Evolutionary conservation across 2,797 vertebrate genomes (phyloP), one percentile per base, ranked within the genome.

Genomic region (Pipistrellus pipistrellus): DNA sequence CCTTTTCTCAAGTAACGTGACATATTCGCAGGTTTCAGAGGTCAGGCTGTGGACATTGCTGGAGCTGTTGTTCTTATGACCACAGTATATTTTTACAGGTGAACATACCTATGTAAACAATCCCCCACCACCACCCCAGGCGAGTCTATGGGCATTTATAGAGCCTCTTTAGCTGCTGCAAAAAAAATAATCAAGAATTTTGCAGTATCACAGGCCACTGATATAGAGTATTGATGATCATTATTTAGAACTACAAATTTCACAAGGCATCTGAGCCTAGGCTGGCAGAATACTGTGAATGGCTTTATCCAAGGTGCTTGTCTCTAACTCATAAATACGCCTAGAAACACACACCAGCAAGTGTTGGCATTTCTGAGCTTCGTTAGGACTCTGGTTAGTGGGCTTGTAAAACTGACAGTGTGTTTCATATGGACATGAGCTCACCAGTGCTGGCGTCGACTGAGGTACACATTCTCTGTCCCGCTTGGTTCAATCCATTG

Each of bases 131-230:
- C n/a, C n/a, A n/a, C 13, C 30, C 48, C 9, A 18, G 21, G 7
- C 62, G 78, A 8, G 20, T 51, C 21, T 57, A 18, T 44, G 88
- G 53, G 13, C 53, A 57, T 62, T 62, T 84, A 25, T 30, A 69
- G 72, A 93, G 62, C 21, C n/a, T 27, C 4, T 69, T 57, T 97
- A 57, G 32, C 75, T 77, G 68, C 59, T 73, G 75, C 25, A 76
- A 76, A 62, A 62, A 91, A 94, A 93, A 80, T 44, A 75, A 62
- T 86, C 18, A 88, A 91, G 48, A 77, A 83, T 64, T 92, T 80
- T 44, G 7, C 23, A 86, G 4, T 72, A 78, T 14, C 48, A n/a
- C 3, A n/a, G 64, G 32, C 13, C 23, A 76, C 14, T 85, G 38
- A 64, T 84, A 85, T 35, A 30, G 6, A 77, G 9, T 78, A 71